Base-by-base conservation (phyloP, 1,140 invertebrate species). In the Zophobas morio region DNA sequence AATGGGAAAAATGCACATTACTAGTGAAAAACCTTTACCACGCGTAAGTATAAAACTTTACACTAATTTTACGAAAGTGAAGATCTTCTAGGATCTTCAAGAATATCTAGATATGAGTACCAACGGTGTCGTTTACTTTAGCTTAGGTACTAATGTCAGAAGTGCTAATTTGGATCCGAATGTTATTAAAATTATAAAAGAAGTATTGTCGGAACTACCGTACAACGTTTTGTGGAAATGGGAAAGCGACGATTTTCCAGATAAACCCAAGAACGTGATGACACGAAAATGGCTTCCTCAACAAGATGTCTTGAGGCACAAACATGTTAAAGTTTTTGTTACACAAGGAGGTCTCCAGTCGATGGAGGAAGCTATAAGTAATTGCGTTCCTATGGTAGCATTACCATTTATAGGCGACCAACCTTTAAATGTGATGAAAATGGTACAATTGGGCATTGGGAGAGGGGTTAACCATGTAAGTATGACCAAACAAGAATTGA, bases 1-100 rank as follows among this genome's bases (percentile, higher is more conserved):
- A 76, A 80, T 89, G 39, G 87, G 87, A 40, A 87, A 88, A 1
- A 79, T 89, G 54, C 88, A 89, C 80, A 83, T 86, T 40, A 33
- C 0, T 70, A 2, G 34, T 32, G 49, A 60, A 46, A 63, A 57
- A 39, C 32, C 49, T 60, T 35, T 60, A 60, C 71, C 39, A 32
- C 6, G 74, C 46, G 76, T 74, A 54, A 56, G 32, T 20, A 33
- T 47, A 8, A 8, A 4, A 1, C 35, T 20, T 8, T 1, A 4
- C 0, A 6, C 6, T 0, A 40, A 71, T 46, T 8, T 63, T 56
- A 8, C 20, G 1, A 56, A n/a, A 34, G n/a, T 39, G 34, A n/a
- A 6, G 2, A 5, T 46, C 32, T 51, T 72, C 6, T 47, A 80
- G 77, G 74, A 80, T 63, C 46, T 80, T 4, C 20, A 56, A 71